Conservation (phyloP, 2,797 vertebrate species). For the Euphonia xanthogaster region DNA sequence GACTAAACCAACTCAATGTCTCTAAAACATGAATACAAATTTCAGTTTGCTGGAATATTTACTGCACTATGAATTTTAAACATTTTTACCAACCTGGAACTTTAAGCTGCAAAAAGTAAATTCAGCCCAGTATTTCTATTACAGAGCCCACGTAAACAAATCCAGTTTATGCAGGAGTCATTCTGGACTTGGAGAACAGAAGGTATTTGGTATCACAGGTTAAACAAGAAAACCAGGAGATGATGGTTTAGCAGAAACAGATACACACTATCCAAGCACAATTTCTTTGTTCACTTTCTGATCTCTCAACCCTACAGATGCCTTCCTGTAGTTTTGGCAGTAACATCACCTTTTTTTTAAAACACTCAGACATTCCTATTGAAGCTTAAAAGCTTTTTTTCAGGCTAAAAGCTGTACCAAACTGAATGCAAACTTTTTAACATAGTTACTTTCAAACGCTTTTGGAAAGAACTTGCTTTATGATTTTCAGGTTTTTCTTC, state of each 20-base stretch:
- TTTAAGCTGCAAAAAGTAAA: background rate
- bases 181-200: background rate
- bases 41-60: background rate
- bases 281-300: background rate
- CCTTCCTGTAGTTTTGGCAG: background rate
- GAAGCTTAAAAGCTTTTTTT: background rate
- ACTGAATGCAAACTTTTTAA: background rate
- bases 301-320: background rate
- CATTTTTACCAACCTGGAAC: background rate
- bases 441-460: background rate
- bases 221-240: background rate
- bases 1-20: background rate
- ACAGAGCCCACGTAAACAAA: background rate
- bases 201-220: background rate
- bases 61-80: background rate
- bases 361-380: background rate
- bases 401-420: background rate
- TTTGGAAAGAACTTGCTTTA: background rate
- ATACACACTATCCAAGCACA: background rate
- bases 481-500: background rate
- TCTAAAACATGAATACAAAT: background rate
- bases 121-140: background rate
- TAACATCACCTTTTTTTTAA: accelerated
- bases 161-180: background rate
- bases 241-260: background rate